A percentile compares a stretch with the other conserved stretches of the same genome.
These are phyloP conservation scores for Athene cunicularia DNA, from an alignment of 2,113 vertebrate species.

Conservation along the genomic window DNA sequence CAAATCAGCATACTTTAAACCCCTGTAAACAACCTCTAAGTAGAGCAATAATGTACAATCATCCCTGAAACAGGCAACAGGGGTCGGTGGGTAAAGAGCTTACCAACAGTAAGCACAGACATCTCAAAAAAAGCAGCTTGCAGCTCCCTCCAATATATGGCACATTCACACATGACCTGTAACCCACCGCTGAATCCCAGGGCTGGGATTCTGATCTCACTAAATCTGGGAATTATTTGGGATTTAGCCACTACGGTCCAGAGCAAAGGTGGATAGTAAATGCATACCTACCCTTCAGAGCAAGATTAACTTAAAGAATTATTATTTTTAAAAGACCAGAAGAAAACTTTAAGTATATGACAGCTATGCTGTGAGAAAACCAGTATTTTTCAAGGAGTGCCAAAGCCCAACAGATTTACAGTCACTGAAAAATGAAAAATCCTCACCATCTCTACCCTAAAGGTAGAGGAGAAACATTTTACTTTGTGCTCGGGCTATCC, in stretches of 20 bases:
- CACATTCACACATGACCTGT: not conserved
- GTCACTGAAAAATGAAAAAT: not conserved
- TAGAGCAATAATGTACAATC: not conserved
- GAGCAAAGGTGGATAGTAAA: not conserved
- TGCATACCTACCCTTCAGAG: not conserved
- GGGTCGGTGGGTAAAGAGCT: not conserved
- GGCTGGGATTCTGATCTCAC: not conserved
- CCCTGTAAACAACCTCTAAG: conserved; percentile 18
- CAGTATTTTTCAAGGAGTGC: not conserved
- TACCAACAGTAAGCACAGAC: not conserved
- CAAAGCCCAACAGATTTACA: conserved; percentile 3
- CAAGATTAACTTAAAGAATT: not conserved
- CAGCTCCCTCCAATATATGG: not conserved
- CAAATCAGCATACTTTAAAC: not conserved
- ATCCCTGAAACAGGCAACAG: not conserved
- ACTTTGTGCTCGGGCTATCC: not conserved
- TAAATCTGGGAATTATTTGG: conserved; percentile 22
- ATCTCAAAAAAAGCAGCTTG: not conserved
- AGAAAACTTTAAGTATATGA: not conserved
- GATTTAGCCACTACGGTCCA: not conserved
- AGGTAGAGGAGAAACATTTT: not conserved
- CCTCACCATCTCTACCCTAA: not conserved
- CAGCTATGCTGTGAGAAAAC: not conserved
- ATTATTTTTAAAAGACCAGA: not conserved
- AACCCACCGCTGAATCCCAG: not conserved